phyloP scores from a whole-genome alignment of 2,797 vertebrate genomes.

The Neosalanx taihuensis region DNA sequence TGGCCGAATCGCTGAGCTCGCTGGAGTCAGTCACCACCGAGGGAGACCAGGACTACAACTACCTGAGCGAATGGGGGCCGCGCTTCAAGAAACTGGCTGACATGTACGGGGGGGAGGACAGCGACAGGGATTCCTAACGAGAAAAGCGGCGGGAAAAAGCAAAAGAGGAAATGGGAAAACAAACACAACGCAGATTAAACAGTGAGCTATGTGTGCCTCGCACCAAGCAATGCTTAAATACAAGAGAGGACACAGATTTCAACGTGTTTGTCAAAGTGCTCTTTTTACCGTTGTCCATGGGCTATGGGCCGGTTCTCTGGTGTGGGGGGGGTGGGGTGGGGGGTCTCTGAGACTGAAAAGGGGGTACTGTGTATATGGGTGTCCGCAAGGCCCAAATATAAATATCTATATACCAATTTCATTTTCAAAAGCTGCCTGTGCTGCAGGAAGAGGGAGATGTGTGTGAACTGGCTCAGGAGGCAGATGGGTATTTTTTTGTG shows the following conservation, averaged over 20 bases:
- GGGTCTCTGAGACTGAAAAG: slow-evolving; percentile 44
- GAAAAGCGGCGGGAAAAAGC: slow-evolving; percentile 10
- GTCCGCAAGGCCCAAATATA: slow-evolving; percentile 52
- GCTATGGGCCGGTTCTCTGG: slow-evolving; percentile 38
- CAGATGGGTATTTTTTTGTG: slow-evolving; percentile 60
- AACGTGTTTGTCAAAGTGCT: slow-evolving; percentile 44
- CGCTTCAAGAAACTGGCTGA: slow-evolving; percentile 94
- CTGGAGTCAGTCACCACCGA: slow-evolving; percentile 87
- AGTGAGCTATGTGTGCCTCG: slow-evolving; percentile 19
- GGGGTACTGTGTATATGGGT: slow-evolving; percentile 49
- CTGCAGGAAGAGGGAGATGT: slow-evolving; percentile 45
- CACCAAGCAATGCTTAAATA: slow-evolving; percentile 6
- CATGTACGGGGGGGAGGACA: slow-evolving; percentile 89
- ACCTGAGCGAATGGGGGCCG: slow-evolving; percentile 94
- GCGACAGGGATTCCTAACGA: slow-evolving; percentile 88
- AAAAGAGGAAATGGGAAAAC: background rate
- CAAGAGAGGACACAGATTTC: slow-evolving; percentile 30
- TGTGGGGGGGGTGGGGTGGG: slow-evolving; percentile 58
- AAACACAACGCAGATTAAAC: slow-evolving; percentile 12
- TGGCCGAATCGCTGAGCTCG: slow-evolving; percentile 90
- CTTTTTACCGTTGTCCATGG: slow-evolving; percentile 45
- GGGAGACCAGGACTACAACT: slow-evolving; percentile 92
- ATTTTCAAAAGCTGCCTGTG: slow-evolving; percentile 59
- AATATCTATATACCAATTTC: slow-evolving; percentile 46
- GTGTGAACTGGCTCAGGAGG: slow-evolving; percentile 59